Evolutionary conservation across 1,140 invertebrate genomes (phyloP).

Genomic region (fruit fly (Drosophila melanogaster)): DNA sequence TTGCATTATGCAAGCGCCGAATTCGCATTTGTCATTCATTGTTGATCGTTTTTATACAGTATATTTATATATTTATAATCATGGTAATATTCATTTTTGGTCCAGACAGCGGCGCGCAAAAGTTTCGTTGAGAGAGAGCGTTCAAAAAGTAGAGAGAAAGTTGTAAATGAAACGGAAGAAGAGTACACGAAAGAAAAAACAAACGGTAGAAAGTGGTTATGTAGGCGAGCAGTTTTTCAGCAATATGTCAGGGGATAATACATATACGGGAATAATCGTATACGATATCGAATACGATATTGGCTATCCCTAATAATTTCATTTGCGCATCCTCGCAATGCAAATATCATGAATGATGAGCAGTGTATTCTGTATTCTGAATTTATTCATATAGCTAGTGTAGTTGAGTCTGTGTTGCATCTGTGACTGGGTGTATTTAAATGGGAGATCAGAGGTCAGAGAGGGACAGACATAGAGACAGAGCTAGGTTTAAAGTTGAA

Average conservation of each 20-base stretch:
- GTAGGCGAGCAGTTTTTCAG: constrained; percentile 59
- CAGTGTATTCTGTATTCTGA: constrained; percentile 12
- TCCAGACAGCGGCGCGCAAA: constrained; percentile 76
- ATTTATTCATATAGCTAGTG: constrained; percentile 13
- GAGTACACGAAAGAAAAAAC: constrained; percentile 72
- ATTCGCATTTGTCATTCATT: constrained; percentile 58
- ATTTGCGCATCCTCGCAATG: constrained; percentile 11
- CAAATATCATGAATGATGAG: constrained; percentile 11
- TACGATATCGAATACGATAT: constrained; percentile 3
- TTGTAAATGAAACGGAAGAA: constrained; percentile 76
- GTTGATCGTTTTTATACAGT: constrained; percentile 15
- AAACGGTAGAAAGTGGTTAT: constrained; percentile 69
- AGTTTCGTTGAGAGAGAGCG: constrained; percentile 65
- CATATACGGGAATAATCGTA: constrained; percentile 9
- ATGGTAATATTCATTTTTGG: constrained; percentile 37
- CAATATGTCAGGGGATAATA: constrained; percentile 35
- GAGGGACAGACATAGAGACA: constrained; percentile 10
- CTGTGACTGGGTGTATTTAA: constrained; percentile 7
- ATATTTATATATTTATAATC: constrained; percentile 31
- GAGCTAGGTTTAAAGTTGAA: constrained; percentile 7
- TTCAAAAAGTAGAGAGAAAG: constrained; percentile 78
- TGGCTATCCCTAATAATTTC: neutral
- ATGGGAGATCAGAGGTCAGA: neutral
- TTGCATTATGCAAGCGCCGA: constrained; percentile 62
- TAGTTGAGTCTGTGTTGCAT: constrained; percentile 9